Base-by-base conservation (phyloP, 2,888 invertebrate species). In the Macroteleia sp. region DNA sequence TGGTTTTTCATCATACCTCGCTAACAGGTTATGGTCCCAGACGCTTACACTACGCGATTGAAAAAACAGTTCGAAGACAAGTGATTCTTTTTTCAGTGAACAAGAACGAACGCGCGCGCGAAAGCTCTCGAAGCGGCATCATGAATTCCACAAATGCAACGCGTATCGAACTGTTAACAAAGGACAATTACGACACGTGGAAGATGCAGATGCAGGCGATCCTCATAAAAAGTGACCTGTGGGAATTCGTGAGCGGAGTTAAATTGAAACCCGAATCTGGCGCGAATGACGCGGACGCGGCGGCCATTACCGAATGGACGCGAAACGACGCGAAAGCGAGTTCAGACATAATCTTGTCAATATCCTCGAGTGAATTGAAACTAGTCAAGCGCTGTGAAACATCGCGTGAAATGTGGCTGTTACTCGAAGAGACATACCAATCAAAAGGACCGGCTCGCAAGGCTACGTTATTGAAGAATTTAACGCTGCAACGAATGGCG, bases 201-300 rank as follows among this genome's bases (percentile, higher is more conserved):
- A 25, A 25, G 12, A 12, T 48, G 17, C 48, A 48, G n/a, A 48
- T 48, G 48, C 44, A 44, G 22, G 48, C 48, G 6, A 30, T 48
- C 2, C 48, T 48, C 2, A 30, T 30, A 12, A 30, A 25, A n/a
- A 22, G n/a, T 17, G 48, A 48, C 3, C 19, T 48, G 30, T 48
- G 48, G 30, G 48, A 48, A 14, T 48, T 6, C 10, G 48, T 8
- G 19, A 19, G 16, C 2, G 48, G 48, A 12, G 25, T 10, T 28
- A 12, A 12, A n/a, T 16, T 6, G 17, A 48, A 48, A 16, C 28
- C 48, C 9, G 48, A 48, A 48, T 25, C 54, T n/a, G 19, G n/a
- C 8, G 54, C 14, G 16, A 39, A 36, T 9, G 12, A 30, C 30
- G 28, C 28, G 42, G 19, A 20, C 42, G 12, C 14, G 10, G 28